These are phyloP conservation scores for Meta bourneti DNA, from an alignment of 2,888 invertebrate species.

Conservation along the genomic window DNA sequence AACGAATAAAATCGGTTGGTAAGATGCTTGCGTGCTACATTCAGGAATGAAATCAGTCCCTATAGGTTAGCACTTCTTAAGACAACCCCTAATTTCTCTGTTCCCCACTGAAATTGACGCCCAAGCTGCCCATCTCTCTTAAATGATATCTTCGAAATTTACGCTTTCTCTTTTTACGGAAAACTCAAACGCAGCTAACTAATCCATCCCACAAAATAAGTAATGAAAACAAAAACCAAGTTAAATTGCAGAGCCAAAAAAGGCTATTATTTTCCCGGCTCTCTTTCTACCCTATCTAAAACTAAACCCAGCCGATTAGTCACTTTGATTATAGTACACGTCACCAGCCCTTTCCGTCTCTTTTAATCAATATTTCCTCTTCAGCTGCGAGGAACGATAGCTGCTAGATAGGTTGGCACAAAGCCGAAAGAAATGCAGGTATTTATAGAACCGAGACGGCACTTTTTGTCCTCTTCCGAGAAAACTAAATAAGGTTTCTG, in stretches of 20 bases:
- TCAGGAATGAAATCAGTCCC: too few species aligned
- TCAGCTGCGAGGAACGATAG: conserved; percentile 1
- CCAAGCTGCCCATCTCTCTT: not conserved
- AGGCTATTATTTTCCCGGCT: not conserved
- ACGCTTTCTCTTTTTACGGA: not conserved
- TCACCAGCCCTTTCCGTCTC: conserved; percentile 28
- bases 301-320: conserved; percentile 55
- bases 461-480: not conserved
- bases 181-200: not conserved
- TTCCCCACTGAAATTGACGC: too few species aligned
- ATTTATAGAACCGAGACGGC: conserved; percentile 43
- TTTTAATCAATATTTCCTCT: conserved; percentile 47
- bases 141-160: not conserved
- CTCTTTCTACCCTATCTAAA: conserved; percentile 26
- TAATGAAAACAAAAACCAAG: not conserved
- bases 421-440: conserved; percentile 31
- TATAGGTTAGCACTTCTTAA: too few species aligned
- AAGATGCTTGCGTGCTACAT: too few species aligned
- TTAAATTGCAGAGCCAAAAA: conserved; percentile 1
- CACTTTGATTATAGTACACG: conserved; percentile 50
- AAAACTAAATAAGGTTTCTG: conserved; percentile 28
- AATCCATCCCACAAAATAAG: not conserved
- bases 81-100: too few species aligned
- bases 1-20: too few species aligned
- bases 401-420: conserved; percentile 18